Conservation (phyloP, 2,797 vertebrate genomes). For the Lates japonicus region DNA sequence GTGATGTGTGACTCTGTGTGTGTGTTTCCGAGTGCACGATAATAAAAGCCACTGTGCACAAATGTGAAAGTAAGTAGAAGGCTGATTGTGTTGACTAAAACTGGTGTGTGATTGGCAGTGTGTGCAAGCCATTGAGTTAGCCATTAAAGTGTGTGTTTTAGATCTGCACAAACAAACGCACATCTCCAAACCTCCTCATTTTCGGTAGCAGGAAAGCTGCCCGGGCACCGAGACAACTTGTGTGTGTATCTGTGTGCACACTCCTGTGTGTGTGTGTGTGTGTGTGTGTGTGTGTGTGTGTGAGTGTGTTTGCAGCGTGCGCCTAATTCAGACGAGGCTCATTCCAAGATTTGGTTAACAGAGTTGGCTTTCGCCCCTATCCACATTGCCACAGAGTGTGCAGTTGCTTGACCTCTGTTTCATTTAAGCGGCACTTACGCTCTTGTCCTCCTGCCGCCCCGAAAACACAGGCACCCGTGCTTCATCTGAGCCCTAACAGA, state of each 20-base stretch:
- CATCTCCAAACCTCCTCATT: conserved; percentile 73
- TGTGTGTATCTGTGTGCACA: conserved; percentile 4
- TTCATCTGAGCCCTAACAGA: conserved; percentile 33
- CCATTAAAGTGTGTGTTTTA: conserved; percentile 67
- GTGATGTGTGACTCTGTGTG: conserved; percentile 57
- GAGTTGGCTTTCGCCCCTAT: conserved; percentile 70
- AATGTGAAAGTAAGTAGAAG: conserved; percentile 43
- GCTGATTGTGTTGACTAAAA: conserved; percentile 36
- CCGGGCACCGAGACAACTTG: conserved; percentile 70
- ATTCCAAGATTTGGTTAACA: conserved; percentile 77
- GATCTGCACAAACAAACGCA: conserved; percentile 72
- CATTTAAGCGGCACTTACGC: conserved; percentile 72
- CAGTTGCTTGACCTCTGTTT: conserved; percentile 75
- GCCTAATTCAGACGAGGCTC: conserved; percentile 46
- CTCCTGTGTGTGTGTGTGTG: conserved; percentile 18
- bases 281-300: conserved; percentile 14
- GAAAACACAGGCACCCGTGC: conserved; percentile 46
- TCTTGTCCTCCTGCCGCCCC: conserved; percentile 65
- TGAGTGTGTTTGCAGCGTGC: conserved; percentile 31
- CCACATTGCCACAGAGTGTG: conserved; percentile 70
- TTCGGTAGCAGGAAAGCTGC: conserved; percentile 68
- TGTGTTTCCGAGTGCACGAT: conserved; percentile 34
- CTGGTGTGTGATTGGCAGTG: conserved; percentile 46
- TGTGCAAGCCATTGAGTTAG: conserved; percentile 34
- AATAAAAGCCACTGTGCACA: conserved; percentile 54